Base-by-base conservation (phyloP, 2,797 vertebrate genomes). In the Poeciliopsis turneri region DNA sequence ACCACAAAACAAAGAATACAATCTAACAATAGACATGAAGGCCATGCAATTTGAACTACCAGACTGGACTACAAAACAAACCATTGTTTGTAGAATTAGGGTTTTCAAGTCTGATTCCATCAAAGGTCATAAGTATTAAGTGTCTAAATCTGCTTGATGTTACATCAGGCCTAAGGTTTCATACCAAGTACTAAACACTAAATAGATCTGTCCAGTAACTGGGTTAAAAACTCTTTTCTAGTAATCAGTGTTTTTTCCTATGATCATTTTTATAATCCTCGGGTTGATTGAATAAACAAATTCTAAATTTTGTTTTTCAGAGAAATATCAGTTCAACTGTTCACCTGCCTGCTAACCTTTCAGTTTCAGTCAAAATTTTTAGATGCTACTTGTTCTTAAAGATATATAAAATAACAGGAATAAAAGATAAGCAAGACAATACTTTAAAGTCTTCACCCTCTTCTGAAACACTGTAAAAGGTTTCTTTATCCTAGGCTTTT, bases 401-500 rank as follows among this genome's bases (percentile, higher is more conserved):
- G 12, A 46, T n/a, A 5, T 5, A 41, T 8, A 1, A 41, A 41
- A 39, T 10, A 55, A 47, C 30, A 57, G 39, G 18, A 55, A 49
- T 15, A 70, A 59, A 15, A 1, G 30, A 0, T 47, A 23, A 39
- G 18, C 25, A 51, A 39, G 57, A n/a, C 70, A 2, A 41, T 51
- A 39, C 36, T 46, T 53, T 11, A 1, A 45, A 53, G 74, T 25
- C 12, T 70, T 23, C n/a, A 43, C 61, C 36, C 46, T 33, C 18
- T 74, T 76, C 36, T 45, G 53, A 71, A 33, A 61, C 15, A 73
- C 1, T 41, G 72, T 76, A 43, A 66, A 71, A 41, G 43, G 77
- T 82, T 80, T 84, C 36, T 72, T 70, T 78, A 76, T 77, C 47
- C 47, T 61, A 11, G 74, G 72, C 74, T 43, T 86, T 57, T 82